Evolutionary conservation across 2,113 vertebrate species (phyloP).

Genomic region (Paradisaea rubra): DNA sequence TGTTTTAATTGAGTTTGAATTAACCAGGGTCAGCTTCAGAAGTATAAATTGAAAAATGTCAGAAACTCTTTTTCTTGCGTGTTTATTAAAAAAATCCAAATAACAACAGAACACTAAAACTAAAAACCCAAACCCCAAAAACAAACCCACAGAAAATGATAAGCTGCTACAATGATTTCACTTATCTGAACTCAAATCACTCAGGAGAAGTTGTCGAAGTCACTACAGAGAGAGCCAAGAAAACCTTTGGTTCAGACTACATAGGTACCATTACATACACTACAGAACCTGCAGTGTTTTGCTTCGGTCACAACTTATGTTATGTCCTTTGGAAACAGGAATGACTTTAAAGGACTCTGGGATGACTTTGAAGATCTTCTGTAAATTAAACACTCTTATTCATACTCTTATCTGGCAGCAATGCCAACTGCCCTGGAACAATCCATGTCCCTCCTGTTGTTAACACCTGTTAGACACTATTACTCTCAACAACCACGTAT

Average conservation of each 20-base stretch:
- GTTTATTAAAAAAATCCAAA: background rate
- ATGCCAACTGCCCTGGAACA: background rate
- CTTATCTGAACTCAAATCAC: background rate
- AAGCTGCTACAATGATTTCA: background rate
- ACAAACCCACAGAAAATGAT: background rate
- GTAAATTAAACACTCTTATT: background rate
- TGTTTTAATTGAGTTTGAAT: background rate
- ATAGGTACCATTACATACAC: background rate
- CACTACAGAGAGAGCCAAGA: background rate
- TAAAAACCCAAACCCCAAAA: fast-evolving
- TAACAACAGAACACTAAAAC: background rate
- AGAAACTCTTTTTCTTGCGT: background rate
- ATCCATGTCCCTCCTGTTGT: background rate
- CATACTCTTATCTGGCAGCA: background rate
- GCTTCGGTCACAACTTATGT: background rate
- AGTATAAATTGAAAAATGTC: background rate
- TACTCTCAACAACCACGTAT: background rate
- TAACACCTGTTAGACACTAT: background rate
- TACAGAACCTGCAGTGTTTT: background rate
- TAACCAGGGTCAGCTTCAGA: background rate
- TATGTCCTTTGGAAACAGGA: background rate
- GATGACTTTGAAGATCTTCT: background rate
- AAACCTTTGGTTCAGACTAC: background rate
- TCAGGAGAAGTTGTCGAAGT: background rate
- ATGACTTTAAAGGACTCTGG: background rate